Conservation (phyloP, 2,888 invertebrate species). For the Heliconius sara region DNA sequence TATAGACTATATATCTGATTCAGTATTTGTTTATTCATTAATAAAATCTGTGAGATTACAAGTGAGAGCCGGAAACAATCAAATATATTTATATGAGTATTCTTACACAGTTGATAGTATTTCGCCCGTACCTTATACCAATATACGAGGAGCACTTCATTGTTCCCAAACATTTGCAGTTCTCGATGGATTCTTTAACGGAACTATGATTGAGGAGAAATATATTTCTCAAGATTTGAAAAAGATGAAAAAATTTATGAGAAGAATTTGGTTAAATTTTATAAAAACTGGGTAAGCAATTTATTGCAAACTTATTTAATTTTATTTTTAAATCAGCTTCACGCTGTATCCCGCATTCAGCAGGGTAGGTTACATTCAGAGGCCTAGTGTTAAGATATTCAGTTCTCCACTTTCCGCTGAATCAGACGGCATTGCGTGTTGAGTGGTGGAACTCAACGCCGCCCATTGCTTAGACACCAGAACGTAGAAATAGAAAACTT, state of each 20-base stretch:
- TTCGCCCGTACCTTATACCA: conserved; percentile 53
- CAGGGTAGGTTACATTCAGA: too few species aligned
- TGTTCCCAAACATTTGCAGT: conserved; percentile 55
- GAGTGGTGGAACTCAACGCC: too few species aligned
- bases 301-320: neutral
- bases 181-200: conserved; percentile 39
- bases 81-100: conserved; percentile 60
- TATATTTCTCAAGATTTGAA: conserved; percentile 49
- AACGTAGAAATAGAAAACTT: too few species aligned
- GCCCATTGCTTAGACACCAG: too few species aligned
- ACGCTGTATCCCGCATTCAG: too few species aligned
- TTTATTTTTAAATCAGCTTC: too few species aligned
- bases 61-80: conserved; percentile 50
- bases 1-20: conserved; percentile 62
- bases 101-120: conserved; percentile 54
- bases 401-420: too few species aligned
- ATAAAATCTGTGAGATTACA: conserved; percentile 53
- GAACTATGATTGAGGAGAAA: conserved; percentile 50
- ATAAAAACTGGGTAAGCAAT: conserved; percentile 47
- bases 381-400: too few species aligned
- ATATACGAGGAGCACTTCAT: conserved; percentile 57
- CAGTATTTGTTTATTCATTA: conserved; percentile 53
- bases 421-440: too few species aligned
- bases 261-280: conserved; percentile 49
- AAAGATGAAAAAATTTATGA: conserved; percentile 51